phyloP scores from a whole-genome alignment of 2,797 vertebrate genomes.

The Netta rufina region DNA sequence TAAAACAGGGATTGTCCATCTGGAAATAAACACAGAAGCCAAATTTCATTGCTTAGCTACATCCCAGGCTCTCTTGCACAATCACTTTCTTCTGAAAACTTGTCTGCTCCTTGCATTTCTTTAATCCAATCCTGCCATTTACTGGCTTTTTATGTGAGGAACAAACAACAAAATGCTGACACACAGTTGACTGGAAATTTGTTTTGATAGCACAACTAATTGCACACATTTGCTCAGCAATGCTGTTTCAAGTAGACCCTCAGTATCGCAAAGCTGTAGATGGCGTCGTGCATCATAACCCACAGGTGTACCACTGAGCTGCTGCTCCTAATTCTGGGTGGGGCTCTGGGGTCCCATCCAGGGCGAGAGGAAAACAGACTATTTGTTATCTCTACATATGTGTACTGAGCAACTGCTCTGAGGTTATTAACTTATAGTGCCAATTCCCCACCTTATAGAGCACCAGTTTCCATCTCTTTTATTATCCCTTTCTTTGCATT shows the following conservation, averaged over 20 bases:
- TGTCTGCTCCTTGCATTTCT: neutral
- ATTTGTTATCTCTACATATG: neutral
- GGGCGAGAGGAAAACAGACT: neutral
- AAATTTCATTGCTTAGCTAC: neutral
- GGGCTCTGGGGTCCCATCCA: neutral
- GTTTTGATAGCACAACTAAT: neutral
- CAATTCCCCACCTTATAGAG: neutral
- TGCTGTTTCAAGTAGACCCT: neutral
- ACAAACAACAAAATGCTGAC: neutral
- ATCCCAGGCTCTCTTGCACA: neutral
- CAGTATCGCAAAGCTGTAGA: neutral
- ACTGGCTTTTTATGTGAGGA: neutral
- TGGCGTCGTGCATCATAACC: neutral
- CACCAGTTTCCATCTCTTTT: neutral
- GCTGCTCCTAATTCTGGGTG: neutral
- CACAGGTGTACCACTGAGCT: neutral
- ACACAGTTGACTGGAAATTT: neutral
- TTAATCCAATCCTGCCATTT: neutral
- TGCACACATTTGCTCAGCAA: neutral
- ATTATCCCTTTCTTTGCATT: neutral
- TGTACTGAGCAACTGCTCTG: neutral
- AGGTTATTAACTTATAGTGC: conserved; percentile 12
- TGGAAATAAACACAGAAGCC: neutral
- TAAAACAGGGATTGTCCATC: neutral
- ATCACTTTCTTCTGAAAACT: neutral